Evolutionary conservation across 1,140 invertebrate species (phyloP).

Genomic region (Scaptomyza montana): DNA sequence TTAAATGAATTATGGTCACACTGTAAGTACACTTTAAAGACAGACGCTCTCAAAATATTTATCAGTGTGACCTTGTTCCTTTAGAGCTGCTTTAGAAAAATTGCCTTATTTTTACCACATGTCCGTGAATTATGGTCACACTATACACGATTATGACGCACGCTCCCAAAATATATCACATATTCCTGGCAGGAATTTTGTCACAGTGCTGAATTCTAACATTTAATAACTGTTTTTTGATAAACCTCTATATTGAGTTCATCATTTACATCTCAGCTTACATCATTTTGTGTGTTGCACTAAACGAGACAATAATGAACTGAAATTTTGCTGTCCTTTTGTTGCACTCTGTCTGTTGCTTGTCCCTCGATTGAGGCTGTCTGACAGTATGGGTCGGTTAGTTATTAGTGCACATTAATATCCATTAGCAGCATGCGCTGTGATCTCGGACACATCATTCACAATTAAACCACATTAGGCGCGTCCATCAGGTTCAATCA

Average conservation of each 20-base stretch:
- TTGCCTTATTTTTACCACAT: too few relatives aligned
- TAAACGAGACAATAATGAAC: constrained; percentile 18
- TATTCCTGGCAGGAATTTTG: too few relatives aligned
- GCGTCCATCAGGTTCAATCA: constrained; percentile 72
- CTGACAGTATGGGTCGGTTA: constrained; percentile 13
- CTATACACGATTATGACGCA: too few relatives aligned
- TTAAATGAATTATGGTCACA: too few relatives aligned
- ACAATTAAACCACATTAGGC: constrained; percentile 73
- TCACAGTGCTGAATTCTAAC: too few relatives aligned
- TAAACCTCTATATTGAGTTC: neutral
- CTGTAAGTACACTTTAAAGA: too few relatives aligned
- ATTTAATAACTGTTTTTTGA: neutral
- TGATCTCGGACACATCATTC: constrained; percentile 58
- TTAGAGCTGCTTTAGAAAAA: too few relatives aligned
- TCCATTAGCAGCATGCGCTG: constrained; percentile 50
- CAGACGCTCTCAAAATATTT: too few relatives aligned
- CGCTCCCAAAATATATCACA: too few relatives aligned
- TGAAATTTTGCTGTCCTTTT: constrained; percentile 21
- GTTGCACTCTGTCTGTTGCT: constrained; percentile 11
- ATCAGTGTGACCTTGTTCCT: too few relatives aligned
- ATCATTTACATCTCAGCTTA: neutral
- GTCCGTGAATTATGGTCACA: too few relatives aligned
- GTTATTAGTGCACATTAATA: constrained; percentile 56
- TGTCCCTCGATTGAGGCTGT: neutral
- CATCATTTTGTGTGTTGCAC: constrained; percentile 1